Conservation (phyloP, 2,113 vertebrate species). For the Amphiprion ocellaris region DNA sequence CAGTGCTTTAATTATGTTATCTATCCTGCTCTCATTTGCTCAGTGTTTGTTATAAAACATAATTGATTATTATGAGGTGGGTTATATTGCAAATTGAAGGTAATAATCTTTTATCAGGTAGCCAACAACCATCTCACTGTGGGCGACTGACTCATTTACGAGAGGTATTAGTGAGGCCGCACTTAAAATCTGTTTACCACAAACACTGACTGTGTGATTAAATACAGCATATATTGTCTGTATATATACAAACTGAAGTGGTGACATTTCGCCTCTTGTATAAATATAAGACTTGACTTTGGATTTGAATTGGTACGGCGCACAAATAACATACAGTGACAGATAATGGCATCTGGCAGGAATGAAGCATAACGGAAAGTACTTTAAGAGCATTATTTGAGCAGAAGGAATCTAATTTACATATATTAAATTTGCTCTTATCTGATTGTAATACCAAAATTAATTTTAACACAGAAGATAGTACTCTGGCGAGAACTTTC, state of each 20-base stretch:
- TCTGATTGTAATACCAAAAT: too few species aligned
- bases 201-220: slow-evolving; percentile 10
- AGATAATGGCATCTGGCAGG: too few species aligned
- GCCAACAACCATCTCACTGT: slow-evolving; percentile 31
- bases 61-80: slow-evolving; percentile 52
- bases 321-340: neutral
- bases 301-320: neutral
- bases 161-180: slow-evolving; percentile 26
- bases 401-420: too few species aligned
- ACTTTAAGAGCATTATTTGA: too few species aligned
- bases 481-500: too few species aligned
- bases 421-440: too few species aligned
- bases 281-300: neutral
- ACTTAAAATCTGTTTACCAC: slow-evolving; percentile 3
- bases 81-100: slow-evolving; percentile 49
- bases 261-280: neutral
- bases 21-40: slow-evolving; percentile 24
- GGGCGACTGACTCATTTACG: slow-evolving; percentile 41
- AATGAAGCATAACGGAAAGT: too few species aligned
- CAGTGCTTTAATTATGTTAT: slow-evolving; percentile 29
- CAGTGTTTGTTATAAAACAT: slow-evolving; percentile 11
- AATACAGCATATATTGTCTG: slow-evolving; percentile 1
- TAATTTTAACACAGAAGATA: too few species aligned
- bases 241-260: neutral
- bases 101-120: slow-evolving; percentile 52